Percentiles rank a stretch among this genome's conserved stretches.
These are phyloP conservation scores for Allacma fusca DNA, from an alignment of 2,888 invertebrate genomes.

Conservation along the genomic window DNA sequence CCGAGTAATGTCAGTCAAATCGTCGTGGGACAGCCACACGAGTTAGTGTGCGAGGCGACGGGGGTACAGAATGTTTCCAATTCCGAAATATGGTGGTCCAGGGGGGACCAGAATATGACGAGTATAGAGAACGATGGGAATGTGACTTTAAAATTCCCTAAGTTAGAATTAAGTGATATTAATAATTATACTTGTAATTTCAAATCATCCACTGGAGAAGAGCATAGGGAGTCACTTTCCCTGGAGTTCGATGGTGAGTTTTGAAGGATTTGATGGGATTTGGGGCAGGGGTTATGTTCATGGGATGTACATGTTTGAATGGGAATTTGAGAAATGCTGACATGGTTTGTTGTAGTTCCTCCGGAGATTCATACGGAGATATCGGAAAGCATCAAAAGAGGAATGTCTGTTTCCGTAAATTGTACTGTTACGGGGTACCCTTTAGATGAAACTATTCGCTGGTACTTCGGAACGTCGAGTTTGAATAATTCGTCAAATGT, in stretches of 20 bases:
- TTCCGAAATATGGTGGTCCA: slow-evolving; percentile 71
- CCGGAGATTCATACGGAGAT: slow-evolving; percentile 21
- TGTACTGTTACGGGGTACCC: slow-evolving; percentile 60
- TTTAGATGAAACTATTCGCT: slow-evolving; percentile 48
- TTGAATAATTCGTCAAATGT: slow-evolving; percentile 32
- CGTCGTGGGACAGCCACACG: slow-evolving; percentile 14
- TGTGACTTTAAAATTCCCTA: slow-evolving; percentile 69
- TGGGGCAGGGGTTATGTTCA: no score
- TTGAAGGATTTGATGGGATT: background rate
- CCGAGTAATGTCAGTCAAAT: background rate
- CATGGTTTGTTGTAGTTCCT: slow-evolving; percentile 5
- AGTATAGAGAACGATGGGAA: slow-evolving; percentile 71
- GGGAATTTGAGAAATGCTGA: background rate
- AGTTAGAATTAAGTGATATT: slow-evolving; percentile 75
- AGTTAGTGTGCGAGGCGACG: slow-evolving; percentile 25
- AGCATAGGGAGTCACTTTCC: slow-evolving; percentile 46
- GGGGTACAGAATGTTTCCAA: slow-evolving; percentile 62
- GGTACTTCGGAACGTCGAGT: slow-evolving; percentile 45
- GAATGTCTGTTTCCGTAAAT: slow-evolving; percentile 48
- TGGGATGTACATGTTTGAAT: no score
- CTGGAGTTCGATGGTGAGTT: slow-evolving; percentile 52
- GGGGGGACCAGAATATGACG: slow-evolving; percentile 69
- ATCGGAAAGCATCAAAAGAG: slow-evolving; percentile 40
- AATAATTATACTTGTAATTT: slow-evolving; percentile 73
- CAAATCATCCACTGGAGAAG: slow-evolving; percentile 41